phyloP scores from a whole-genome alignment of 2,113 vertebrate genomes.

The Orycteropus afer region DNA sequence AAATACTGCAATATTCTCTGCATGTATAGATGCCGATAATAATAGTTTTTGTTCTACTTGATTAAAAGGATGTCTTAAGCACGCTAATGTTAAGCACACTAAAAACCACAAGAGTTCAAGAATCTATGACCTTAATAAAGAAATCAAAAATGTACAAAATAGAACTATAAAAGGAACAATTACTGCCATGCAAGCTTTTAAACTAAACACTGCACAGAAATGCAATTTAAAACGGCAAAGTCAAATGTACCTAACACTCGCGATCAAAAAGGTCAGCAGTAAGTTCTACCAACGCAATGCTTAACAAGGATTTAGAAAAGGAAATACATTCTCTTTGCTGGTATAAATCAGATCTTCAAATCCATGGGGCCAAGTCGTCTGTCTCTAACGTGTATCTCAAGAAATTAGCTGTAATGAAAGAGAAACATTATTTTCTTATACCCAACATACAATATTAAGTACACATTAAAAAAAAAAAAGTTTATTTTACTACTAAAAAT shows the following conservation, averaged over 20 bases:
- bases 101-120: constrained; percentile 76
- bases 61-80: constrained; percentile 76
- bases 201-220: constrained; percentile 86
- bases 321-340: constrained; percentile 88
- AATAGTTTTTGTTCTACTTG: constrained; percentile 74
- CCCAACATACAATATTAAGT: background rate
- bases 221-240: constrained; percentile 80
- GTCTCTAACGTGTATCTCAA: constrained; percentile 81
- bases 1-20: constrained; percentile 84
- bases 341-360: constrained; percentile 87
- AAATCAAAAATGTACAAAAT: constrained; percentile 87
- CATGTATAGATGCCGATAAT: constrained; percentile 77
- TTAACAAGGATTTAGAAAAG: constrained; percentile 77
- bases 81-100: constrained; percentile 73
- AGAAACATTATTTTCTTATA: constrained; percentile 32
- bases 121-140: constrained; percentile 81
- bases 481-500: no score
- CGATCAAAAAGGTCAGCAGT: constrained; percentile 81
- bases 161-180: constrained; percentile 83
- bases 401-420: constrained; percentile 88
- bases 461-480: no score
- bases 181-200: constrained; percentile 86
- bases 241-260: constrained; percentile 84
- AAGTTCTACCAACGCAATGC: constrained; percentile 81
- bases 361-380: constrained; percentile 79